Evolutionary conservation across 1,140 invertebrate genomes (phyloP).

Genomic region (Lordiphosa collinella): DNA sequence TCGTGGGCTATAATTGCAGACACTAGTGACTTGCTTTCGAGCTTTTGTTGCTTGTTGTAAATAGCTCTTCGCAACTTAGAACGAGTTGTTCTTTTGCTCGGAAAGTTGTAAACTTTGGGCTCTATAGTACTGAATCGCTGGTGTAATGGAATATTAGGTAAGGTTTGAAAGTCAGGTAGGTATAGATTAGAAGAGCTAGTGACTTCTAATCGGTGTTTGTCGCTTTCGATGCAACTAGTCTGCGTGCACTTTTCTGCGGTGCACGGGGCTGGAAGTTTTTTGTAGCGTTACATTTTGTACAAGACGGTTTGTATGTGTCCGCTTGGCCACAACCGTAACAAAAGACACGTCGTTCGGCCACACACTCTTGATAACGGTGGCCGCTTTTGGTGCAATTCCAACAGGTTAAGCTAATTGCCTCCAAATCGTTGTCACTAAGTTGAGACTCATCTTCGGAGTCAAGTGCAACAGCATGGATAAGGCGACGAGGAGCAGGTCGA

Average conservation of each 20-base stretch:
- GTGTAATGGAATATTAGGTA: no score
- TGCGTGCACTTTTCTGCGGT: no score
- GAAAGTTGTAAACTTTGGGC: no score
- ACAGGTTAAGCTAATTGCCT: background rate
- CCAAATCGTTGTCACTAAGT: background rate
- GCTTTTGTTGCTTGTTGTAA: no score
- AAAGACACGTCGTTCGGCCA: background rate
- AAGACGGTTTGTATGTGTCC: background rate
- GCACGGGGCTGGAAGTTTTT: background rate
- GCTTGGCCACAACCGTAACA: slow-evolving; percentile 1
- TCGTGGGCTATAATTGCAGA: no score
- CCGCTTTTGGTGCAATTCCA: background rate
- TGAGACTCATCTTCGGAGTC: background rate
- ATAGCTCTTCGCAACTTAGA: no score
- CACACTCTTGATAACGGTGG: slow-evolving; percentile 3
- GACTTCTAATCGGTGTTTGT: background rate
- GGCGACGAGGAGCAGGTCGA: background rate
- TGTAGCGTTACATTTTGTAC: background rate
- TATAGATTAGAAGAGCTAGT: no score
- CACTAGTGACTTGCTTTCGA: no score
- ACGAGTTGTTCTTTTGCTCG: no score
- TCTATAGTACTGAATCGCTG: no score
- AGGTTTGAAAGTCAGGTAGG: no score
- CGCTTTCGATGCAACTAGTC: background rate
- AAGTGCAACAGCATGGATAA: background rate